These are phyloP conservation scores for Rhinolophus ferrumequinum DNA, from an alignment of 2,113 vertebrate genomes.

Conservation along the genomic window DNA sequence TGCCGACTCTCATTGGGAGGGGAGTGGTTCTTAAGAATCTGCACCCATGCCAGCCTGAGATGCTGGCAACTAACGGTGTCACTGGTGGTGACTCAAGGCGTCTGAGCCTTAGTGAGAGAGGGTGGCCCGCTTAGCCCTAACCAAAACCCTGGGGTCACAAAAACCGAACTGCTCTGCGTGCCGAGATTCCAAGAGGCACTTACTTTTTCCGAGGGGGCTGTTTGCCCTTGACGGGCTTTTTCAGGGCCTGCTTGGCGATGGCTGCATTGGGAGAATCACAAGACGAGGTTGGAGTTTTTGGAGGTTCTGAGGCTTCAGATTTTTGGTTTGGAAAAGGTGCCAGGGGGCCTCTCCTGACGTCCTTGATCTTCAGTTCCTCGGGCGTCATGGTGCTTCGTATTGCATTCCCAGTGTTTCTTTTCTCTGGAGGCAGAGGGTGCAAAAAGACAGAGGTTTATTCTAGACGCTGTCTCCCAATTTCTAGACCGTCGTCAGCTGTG, in stretches of 20 bases:
- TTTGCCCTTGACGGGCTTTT: constrained; percentile 85
- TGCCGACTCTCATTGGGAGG: accelerated
- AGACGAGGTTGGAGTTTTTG: constrained; percentile 65
- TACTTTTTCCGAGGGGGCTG: constrained; percentile 88
- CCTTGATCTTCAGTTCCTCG: constrained; percentile 86
- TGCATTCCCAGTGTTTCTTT: constrained; percentile 79
- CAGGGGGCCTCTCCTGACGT: constrained; percentile 76
- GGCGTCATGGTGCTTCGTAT: constrained; percentile 82
- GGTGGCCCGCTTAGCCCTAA: accelerated
- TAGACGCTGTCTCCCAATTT: not conserved
- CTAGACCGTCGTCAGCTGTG: not conserved
- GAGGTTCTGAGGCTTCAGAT: constrained; percentile 82
- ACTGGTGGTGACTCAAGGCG: not conserved
- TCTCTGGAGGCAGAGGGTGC: constrained; percentile 78
- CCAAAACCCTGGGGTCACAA: accelerated
- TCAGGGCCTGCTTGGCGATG: constrained; percentile 82
- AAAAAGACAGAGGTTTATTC: not conserved
- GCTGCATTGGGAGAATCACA: constrained; percentile 70
- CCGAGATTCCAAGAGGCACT: constrained; percentile 61
- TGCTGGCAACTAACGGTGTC: not conserved
- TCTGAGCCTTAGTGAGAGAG: not conserved
- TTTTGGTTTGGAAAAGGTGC: constrained; percentile 83
- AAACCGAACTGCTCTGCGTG: accelerated
- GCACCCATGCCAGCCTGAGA: not conserved
- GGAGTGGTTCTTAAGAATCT: not conserved